These are phyloP conservation scores for Electrona antarctica DNA, from an alignment of 2,113 vertebrate genomes.

Conservation along the genomic window DNA sequence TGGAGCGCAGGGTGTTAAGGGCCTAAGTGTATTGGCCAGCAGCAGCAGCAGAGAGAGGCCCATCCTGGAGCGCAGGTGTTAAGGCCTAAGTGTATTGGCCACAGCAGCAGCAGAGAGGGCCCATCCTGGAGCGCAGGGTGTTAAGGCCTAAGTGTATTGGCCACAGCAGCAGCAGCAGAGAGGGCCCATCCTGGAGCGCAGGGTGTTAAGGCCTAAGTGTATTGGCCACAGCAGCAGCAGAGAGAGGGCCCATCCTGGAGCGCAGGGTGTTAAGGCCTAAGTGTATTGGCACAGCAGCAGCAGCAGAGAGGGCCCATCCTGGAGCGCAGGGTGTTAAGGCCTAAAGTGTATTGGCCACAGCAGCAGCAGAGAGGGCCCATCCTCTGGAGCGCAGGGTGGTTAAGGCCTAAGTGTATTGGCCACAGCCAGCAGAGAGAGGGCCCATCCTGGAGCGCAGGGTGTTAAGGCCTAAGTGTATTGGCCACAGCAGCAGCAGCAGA, in stretches of 20 bases:
- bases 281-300: constrained; percentile 38
- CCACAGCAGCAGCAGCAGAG: constrained; percentile 20
- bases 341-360: constrained; percentile 38
- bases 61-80: constrained; percentile 47
- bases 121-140: constrained; percentile 39
- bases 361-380: constrained; percentile 29
- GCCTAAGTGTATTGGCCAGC: constrained; percentile 38
- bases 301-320: constrained; percentile 28
- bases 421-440: constrained; percentile 14
- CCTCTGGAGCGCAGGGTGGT: no score
- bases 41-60: constrained; percentile 20
- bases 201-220: constrained; percentile 43
- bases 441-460: constrained; percentile 37
- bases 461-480: constrained; percentile 48
- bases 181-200: constrained; percentile 31
- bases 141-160: constrained; percentile 48
- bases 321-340: constrained; percentile 48
- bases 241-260: constrained; percentile 35
- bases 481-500: constrained; percentile 22
- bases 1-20: constrained; percentile 51
- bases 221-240: constrained; percentile 32
- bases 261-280: constrained; percentile 44
- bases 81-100: constrained; percentile 42
- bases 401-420: constrained; percentile 46
- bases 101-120: constrained; percentile 19